Base-by-base conservation (phyloP, 2,797 vertebrate species). In the Nyctibius grandis region DNA sequence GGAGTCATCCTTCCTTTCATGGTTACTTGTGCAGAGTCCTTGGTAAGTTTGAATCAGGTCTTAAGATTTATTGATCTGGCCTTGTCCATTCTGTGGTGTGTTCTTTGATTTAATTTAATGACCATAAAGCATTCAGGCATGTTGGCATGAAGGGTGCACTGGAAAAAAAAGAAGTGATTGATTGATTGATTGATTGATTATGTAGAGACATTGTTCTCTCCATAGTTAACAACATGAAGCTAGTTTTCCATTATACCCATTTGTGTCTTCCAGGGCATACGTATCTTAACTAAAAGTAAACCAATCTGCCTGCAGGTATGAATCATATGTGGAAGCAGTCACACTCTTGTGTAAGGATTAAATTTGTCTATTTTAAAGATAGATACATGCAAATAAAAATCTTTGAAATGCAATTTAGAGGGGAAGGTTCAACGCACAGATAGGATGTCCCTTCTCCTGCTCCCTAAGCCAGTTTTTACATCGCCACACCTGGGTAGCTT, bases 91-190 rank as follows among this genome's bases (percentile, higher is more conserved):
- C 81, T 85, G 51, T 94, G 85, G 48, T 85, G 53, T 91, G 73
- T 89, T 95, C 84, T 96, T 94, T 93, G 93, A 92, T 80, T 91
- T 93, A 97, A 95, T 96, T 95, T 95, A 96, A 96, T 85, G 90
- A 93, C 91, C 9, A 2, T 89, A 93, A 96, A 96, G 84, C 92
- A 91, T 83, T 95, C 91, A 96, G 86, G 90, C 93, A 94, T 95
- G 95, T 85, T 95, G 88, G 78, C 77, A 68, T 89, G 93, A 94
- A 91, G 84, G 88, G 90, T 95, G 80, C 31, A 20, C 86, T 74
- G 36, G n/a, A 94, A 70, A 65, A 53, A 85, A 67, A 25, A 6
- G 61, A 60, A 86, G 50, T 64, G 85, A 90, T 28, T 85, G 67
- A 91, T 40, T 90, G 75, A 86, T 54, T 74, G 89, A 89, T 81